Conservation (phyloP, 2,888 invertebrate species). For the Chrysopilus asiliformis region DNA sequence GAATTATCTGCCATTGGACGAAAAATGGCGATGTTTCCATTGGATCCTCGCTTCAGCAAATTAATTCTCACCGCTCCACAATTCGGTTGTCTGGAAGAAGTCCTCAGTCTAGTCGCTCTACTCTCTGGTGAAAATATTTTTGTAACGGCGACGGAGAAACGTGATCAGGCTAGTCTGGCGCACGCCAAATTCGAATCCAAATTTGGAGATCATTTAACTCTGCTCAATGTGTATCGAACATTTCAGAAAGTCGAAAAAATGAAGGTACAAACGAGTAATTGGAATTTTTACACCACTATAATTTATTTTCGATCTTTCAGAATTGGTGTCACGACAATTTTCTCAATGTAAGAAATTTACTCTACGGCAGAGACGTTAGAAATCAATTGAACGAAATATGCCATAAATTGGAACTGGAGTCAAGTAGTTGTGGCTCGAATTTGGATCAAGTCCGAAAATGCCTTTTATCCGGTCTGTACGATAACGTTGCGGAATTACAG, state of each 20-base stretch:
- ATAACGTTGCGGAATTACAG: conserved; percentile 69
- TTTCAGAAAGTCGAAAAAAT: conserved; percentile 57
- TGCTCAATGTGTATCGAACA: conserved; percentile 76
- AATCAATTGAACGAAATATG: conserved; percentile 65
- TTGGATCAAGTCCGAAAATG: conserved; percentile 61
- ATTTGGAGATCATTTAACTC: conserved; percentile 83
- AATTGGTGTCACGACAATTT: conserved; percentile 84
- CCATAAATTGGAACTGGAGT: conserved; percentile 43
- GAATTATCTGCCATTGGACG: conserved; percentile 66
- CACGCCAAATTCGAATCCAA: conserved; percentile 68
- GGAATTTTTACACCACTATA: not conserved
- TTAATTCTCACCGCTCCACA: conserved; percentile 63
- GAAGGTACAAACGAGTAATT: conserved; percentile 36
- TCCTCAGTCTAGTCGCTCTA: conserved; percentile 73
- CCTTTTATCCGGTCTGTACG: conserved; percentile 66
- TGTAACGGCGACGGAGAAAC: conserved; percentile 49
- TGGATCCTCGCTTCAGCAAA: conserved; percentile 82
- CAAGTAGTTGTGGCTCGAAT: conserved; percentile 50
- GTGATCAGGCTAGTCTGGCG: conserved; percentile 60
- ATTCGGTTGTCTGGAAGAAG: conserved; percentile 63
- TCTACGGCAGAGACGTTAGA: conserved; percentile 66
- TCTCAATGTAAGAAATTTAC: conserved; percentile 67
- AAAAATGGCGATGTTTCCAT: conserved; percentile 80
- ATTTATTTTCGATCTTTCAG: conserved; percentile 15
- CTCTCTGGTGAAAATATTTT: conserved; percentile 82